Percentiles rank a stretch among this genome's conserved stretches.
Conservation (phyloP, 1,140 invertebrate species). For the Platyscapa corneri region DNA sequence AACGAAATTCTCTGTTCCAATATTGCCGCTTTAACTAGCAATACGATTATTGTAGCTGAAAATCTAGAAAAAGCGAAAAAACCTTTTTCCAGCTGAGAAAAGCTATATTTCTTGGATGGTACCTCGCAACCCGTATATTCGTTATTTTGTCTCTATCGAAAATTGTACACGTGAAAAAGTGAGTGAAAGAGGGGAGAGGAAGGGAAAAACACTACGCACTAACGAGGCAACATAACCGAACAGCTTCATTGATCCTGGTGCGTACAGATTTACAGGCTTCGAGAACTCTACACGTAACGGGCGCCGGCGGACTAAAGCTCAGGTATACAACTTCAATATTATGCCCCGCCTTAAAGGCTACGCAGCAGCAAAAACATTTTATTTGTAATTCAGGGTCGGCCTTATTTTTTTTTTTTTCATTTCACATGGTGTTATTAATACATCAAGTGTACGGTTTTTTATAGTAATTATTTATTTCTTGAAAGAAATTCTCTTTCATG, state of each 20-base stretch:
- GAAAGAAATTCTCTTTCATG: background rate
- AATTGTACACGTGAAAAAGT: background rate
- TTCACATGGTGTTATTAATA: background rate
- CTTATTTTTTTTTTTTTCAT: background rate
- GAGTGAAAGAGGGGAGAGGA: background rate
- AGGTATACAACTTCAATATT: background rate
- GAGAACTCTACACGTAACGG: background rate
- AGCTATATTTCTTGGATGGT: background rate
- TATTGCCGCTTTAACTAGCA: background rate
- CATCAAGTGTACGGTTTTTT: background rate
- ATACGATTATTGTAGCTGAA: background rate
- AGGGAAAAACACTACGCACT: background rate
- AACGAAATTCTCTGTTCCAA: background rate
- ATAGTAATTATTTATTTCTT: background rate
- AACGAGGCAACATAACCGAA: background rate
- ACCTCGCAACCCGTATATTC: too few relatives aligned
- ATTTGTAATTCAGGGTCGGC: background rate
- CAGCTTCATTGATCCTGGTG: background rate
- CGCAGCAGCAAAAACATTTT: background rate
- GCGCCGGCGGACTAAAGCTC: background rate
- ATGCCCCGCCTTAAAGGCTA: background rate
- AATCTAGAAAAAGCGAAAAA: background rate
- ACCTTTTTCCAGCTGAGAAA: too few relatives aligned
- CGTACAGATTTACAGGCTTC: background rate
- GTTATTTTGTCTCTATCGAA: background rate